Base-by-base conservation (phyloP, 2,113 vertebrate species). In the Callorhinus ursinus region DNA sequence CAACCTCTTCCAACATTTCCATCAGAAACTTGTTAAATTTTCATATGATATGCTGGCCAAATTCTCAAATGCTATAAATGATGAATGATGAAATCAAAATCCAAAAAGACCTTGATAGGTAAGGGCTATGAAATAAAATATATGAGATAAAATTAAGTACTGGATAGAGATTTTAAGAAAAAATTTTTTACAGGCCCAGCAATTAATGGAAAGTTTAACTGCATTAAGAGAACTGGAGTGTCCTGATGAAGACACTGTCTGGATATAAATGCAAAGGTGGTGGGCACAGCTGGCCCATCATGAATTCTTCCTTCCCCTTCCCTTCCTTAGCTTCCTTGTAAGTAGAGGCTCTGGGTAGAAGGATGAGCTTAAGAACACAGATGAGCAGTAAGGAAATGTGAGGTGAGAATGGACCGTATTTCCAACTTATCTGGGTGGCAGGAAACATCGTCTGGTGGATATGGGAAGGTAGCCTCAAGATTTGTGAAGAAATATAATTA, bases 401-500 rank as follows among this genome's bases (percentile, higher is more conserved):
- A 90, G 28, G 26, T 16, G 86, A 84, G 46, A 90, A 90, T 1
- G 22, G 74, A 51, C 31, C 7, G 2, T 33, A 80, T 86, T 91
- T 85, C 53, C 16, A 96, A 9, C n/a, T 80, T 39, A 22, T n/a
- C 5, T 88, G 46, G 19, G 81, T 53, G 21, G 74, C 33, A 85
- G 59, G 49, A 91, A 90, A 77, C 33, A 65, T 80, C 51, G 57
- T 93, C 36, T 65, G 51, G 90, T 55, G 14, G 33, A 31, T 65
- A 53, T 49, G 16, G n/a, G 59, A 90, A 55, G 79, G 86, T 0
- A 90, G 93, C 81, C 76, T 93, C 65, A 51, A 93, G 85, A 74
- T 31, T 51, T 42, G 55, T 61, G 33, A 93, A 81, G 87, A 93
- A 96, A 91, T 74, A 49, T 26, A 92, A 94, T 96, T 77, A 88